These are phyloP conservation scores for Leptobrachium leishanense DNA, from an alignment of 2,113 vertebrate genomes.

Conservation along the genomic window DNA sequence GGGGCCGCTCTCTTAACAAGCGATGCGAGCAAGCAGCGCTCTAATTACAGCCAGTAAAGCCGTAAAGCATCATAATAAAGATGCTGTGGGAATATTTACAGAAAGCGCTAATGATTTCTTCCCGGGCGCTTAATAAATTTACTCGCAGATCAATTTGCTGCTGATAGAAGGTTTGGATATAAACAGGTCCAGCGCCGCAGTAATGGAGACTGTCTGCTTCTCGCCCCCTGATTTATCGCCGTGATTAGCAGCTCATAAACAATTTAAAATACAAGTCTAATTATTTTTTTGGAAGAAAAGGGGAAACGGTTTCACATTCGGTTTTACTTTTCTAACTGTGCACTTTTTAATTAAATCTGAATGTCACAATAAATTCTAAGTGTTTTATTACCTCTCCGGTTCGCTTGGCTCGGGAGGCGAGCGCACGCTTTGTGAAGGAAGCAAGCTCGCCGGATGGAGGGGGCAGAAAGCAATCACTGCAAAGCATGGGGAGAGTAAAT, in stretches of 20 bases:
- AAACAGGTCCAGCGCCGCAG: slow-evolving; percentile 75
- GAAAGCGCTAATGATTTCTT: slow-evolving; percentile 81
- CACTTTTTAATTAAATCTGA: slow-evolving; percentile 86
- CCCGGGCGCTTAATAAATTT: slow-evolving; percentile 83
- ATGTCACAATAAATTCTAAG: slow-evolving; percentile 81
- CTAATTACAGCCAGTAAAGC: slow-evolving; percentile 72
- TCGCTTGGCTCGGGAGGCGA: slow-evolving; percentile 72
- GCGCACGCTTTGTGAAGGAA: slow-evolving; percentile 61
- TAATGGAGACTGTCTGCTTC: slow-evolving; percentile 75
- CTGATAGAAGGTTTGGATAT: slow-evolving; percentile 78
- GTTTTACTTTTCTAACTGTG: slow-evolving; percentile 79
- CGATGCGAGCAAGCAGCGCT: slow-evolving; percentile 60
- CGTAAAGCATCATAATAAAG: slow-evolving; percentile 73
- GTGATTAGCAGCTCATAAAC: slow-evolving; percentile 84
- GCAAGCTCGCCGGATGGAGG: no score
- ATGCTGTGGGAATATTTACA: slow-evolving; percentile 80
- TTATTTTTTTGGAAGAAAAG: slow-evolving; percentile 79
- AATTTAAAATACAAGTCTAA: slow-evolving; percentile 83
- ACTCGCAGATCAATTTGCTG: slow-evolving; percentile 84
- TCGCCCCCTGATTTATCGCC: slow-evolving; percentile 85
- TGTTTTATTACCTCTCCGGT: slow-evolving; percentile 73
- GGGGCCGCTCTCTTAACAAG: background rate
- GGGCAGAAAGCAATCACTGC: no score
- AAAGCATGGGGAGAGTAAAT: no score
- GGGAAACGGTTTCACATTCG: slow-evolving; percentile 69